Evolutionary conservation across 2,888 invertebrate genomes (phyloP), one percentile per base, ranked within the genome.

Genomic region (Eupeodes luniger): DNA sequence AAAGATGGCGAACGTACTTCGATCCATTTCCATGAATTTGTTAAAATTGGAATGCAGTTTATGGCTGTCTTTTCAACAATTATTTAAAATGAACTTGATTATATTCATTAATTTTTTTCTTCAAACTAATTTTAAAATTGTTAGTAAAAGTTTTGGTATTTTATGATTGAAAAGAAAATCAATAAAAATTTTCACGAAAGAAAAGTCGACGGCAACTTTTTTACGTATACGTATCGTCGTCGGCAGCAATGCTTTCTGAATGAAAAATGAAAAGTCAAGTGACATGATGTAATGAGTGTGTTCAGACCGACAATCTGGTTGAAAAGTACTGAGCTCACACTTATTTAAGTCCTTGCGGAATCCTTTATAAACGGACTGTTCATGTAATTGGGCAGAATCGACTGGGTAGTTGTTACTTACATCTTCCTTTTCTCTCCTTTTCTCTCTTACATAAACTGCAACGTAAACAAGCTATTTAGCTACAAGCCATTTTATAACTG

Each of bases 1-100:
- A 88, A 88, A 88, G 79, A 89, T 89, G 89, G 89, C 89, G 89
- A 59, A 89, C 89, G 12, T 85, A 89, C 89, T 75, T 69, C 89
- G 79, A 76, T 89, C 89, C 89, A 89, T 89, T 53, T 89, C 79
- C 53, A 81, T 49, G 10, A 88, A 85, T 16, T 79, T 84, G 59
- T 84, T 67, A 69, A 84, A 84, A 55, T 81, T 81, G 75, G 88
- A 81, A 81, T 88, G 88, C 88, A 88, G 85, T 78, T 81, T 85
- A 51, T 64, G 40, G 40, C 66, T 53, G 36, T 61, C 40, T 9
- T 51, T 61, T 16, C 14, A 16, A 27, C 27, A 47, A 10, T 12
- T 27, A 1, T 34, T 49, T 61, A 36, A 4, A 27, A n/a, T 36
- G 4, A 27, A 69, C 36, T n/a, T 14, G 6, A 6, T 11, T 10